phyloP scores from a whole-genome alignment of 2,113 vertebrate species.

The Plestiodon gilberti region DNA sequence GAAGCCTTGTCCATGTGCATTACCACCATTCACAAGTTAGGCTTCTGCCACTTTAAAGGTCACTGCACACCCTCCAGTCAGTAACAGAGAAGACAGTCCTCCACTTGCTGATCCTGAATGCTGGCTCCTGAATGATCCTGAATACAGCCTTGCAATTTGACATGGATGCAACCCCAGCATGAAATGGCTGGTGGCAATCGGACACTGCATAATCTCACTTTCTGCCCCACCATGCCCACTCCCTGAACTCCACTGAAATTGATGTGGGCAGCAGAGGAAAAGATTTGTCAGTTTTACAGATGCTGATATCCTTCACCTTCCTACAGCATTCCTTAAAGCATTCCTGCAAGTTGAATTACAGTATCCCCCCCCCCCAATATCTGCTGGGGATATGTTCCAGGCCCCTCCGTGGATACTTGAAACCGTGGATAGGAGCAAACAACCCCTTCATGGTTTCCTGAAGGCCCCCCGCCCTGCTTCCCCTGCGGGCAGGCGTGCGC shows the following conservation, averaged over 20 bases:
- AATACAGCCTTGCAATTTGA: background rate
- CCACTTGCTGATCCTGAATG: background rate
- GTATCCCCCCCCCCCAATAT: too few relatives aligned
- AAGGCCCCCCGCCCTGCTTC: too few relatives aligned
- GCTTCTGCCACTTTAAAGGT: background rate
- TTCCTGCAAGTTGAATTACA: background rate
- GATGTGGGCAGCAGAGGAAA: too few relatives aligned
- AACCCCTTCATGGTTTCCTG: too few relatives aligned
- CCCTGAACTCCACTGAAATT: background rate
- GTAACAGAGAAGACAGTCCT: background rate
- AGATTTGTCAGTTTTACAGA: background rate
- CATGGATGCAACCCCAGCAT: background rate
- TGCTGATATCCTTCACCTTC: background rate
- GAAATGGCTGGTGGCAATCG: background rate
- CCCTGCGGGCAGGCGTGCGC: too few relatives aligned
- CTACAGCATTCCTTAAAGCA: background rate
- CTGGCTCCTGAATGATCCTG: too few relatives aligned
- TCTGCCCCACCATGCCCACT: background rate
- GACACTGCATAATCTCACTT: background rate
- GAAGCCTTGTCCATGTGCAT: background rate
- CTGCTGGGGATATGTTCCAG: too few relatives aligned
- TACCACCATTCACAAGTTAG: background rate
- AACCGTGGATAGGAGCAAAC: too few relatives aligned
- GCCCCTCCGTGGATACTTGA: too few relatives aligned
- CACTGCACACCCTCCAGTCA: background rate